These are phyloP conservation scores for Lordiphosa andalusiaca DNA, from an alignment of 2,888 invertebrate species.

Conservation along the genomic window DNA sequence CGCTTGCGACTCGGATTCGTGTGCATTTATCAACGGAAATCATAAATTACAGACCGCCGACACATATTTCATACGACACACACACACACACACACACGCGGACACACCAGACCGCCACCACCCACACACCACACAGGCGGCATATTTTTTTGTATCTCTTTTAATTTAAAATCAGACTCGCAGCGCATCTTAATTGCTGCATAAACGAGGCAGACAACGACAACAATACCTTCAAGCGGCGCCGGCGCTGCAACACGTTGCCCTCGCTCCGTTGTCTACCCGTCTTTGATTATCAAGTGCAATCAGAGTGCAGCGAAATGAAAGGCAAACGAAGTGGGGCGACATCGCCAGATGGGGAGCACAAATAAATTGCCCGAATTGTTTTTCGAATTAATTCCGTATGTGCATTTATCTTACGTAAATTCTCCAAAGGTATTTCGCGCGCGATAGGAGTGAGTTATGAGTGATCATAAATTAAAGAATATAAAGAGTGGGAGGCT, in stretches of 20 bases:
- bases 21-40: conserved; percentile 74
- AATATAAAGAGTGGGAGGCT: too few species aligned
- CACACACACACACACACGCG: conserved; percentile 11
- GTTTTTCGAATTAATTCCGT: conserved; percentile 20
- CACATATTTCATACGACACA: conserved; percentile 53
- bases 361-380: conserved; percentile 10
- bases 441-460: too few species aligned
- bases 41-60: conserved; percentile 65
- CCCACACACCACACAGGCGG: conserved; percentile 35
- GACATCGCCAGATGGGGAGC: neutral
- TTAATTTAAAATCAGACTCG: conserved; percentile 72
- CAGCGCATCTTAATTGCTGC: conserved; percentile 69
- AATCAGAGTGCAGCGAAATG: conserved; percentile 35
- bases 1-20: conserved; percentile 12
- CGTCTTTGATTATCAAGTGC: conserved; percentile 60
- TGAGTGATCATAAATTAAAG: too few species aligned
- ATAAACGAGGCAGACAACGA: conserved; percentile 55
- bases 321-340: conserved; percentile 8
- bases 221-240: conserved; percentile 14
- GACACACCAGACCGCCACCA: conserved; percentile 16
- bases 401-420: too few species aligned
- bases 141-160: conserved; percentile 59
- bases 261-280: conserved; percentile 6
- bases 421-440: too few species aligned
- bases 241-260: conserved; percentile 9